Conservation (phyloP, 2,888 invertebrate genomes). For the Netelia fuscicornis region DNA sequence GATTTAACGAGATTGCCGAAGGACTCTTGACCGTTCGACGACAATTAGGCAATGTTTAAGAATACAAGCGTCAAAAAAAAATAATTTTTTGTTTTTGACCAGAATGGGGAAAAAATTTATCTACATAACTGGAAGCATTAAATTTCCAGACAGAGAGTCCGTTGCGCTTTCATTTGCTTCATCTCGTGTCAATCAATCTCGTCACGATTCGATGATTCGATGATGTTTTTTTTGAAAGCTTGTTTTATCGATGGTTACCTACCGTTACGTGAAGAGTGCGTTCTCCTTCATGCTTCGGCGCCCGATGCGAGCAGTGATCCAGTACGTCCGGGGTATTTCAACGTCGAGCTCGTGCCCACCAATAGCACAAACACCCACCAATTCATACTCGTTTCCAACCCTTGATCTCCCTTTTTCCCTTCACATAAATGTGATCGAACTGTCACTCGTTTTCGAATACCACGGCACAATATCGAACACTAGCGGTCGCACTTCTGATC, state of each 20-base stretch:
- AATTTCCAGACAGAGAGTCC: background rate
- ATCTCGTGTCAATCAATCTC: background rate
- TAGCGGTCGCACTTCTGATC: constrained; percentile 13
- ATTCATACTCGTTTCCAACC: constrained; percentile 64
- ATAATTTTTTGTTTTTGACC: too few relatives aligned
- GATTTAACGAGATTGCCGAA: background rate
- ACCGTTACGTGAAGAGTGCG: constrained; percentile 80
- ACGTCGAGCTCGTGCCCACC: constrained; percentile 58
- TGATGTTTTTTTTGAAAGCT: constrained; percentile 24
- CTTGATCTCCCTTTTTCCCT: constrained; percentile 33
- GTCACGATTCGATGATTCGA: constrained; percentile 21
- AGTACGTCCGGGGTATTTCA: constrained; percentile 72
- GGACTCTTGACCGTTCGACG: background rate
- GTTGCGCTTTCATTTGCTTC: constrained; percentile 6
- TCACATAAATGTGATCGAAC: background rate
- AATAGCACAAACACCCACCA: constrained; percentile 63
- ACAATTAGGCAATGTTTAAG: too few relatives aligned
- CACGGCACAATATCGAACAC: constrained; percentile 21
- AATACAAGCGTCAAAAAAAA: too few relatives aligned
- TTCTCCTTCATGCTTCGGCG: constrained; percentile 80
- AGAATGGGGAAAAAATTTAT: background rate
- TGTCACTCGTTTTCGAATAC: constrained; percentile 11
- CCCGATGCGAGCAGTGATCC: constrained; percentile 74
- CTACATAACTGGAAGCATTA: background rate
- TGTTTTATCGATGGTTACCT: constrained; percentile 64